phyloP scores from a whole-genome alignment of 2,888 invertebrate genomes.

The Empis stercorea region DNA sequence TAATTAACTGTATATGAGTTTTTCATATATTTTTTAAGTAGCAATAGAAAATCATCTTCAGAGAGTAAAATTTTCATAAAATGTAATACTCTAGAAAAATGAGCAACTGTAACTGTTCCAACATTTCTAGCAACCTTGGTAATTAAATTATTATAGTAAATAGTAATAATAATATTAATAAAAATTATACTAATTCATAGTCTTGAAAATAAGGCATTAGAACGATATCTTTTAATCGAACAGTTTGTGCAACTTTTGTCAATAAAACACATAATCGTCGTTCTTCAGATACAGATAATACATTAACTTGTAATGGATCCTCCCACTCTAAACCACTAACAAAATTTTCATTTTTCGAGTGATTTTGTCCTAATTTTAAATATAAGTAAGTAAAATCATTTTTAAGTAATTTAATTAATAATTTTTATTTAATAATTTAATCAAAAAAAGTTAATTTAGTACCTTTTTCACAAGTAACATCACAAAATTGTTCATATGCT shows the following conservation, averaged over 20 bases:
- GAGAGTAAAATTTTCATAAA: conserved; percentile 57
- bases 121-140: conserved; percentile 55
- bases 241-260: conserved; percentile 54
- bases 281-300: conserved; percentile 50
- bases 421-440: too few species aligned
- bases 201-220: conserved; percentile 50
- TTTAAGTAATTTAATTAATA: too few species aligned
- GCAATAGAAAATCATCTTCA: conserved; percentile 56
- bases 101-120: conserved; percentile 62
- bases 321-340: conserved; percentile 51
- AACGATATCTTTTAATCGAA: conserved; percentile 45
- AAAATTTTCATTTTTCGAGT: conserved; percentile 35
- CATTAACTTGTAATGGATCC: conserved; percentile 54
- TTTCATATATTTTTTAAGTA: conserved; percentile 62
- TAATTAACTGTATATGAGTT: conserved; percentile 68
- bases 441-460: too few species aligned
- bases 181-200: conserved; percentile 28
- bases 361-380: conserved; percentile 35
- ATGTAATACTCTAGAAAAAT: conserved; percentile 60
- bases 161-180: neutral
- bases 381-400: too few species aligned
- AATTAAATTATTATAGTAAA: conserved; percentile 3
- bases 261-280: conserved; percentile 55
- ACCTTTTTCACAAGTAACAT: conserved; percentile 44
- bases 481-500: conserved; percentile 60